A percentile compares a stretch with the other conserved stretches of the same genome.
phyloP scores from a whole-genome alignment of 1,140 invertebrate species.

The Helicorthomorpha holstii region DNA sequence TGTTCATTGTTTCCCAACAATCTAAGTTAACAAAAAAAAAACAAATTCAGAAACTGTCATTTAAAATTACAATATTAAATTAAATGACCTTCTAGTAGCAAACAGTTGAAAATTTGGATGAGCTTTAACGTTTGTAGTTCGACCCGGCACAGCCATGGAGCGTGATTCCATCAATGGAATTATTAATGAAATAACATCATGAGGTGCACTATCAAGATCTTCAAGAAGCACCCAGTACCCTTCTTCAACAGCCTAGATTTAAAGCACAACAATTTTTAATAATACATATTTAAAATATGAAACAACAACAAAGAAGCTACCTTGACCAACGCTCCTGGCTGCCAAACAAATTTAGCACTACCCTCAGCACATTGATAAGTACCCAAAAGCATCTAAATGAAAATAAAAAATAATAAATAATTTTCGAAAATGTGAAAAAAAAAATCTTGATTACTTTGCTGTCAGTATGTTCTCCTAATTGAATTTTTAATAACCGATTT shows the following conservation, averaged over 20 bases:
- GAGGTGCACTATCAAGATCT: constrained; percentile 83
- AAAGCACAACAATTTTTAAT: constrained; percentile 7
- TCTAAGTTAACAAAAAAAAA: constrained; percentile 22
- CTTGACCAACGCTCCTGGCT: constrained; percentile 73
- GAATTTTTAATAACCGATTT: constrained; percentile 51
- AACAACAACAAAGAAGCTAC: constrained; percentile 22
- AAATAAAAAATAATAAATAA: neutral
- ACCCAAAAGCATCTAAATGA: constrained; percentile 44
- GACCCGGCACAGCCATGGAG: constrained; percentile 66
- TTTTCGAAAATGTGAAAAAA: neutral
- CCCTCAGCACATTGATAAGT: constrained; percentile 90
- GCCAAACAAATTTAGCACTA: constrained; percentile 94
- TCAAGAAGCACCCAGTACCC: constrained; percentile 89
- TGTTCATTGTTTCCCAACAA: constrained; percentile 41
- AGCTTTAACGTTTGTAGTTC: constrained; percentile 56
- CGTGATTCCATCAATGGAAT: constrained; percentile 67
- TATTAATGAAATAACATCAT: constrained; percentile 79
- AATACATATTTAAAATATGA: neutral
- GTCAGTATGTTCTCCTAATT: constrained; percentile 95
- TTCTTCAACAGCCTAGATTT: constrained; percentile 54
- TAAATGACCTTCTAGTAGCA: constrained; percentile 56
- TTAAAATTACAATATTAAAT: constrained; percentile 3
- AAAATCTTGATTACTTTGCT: constrained; percentile 40
- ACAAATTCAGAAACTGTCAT: no score
- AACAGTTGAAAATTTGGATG: constrained; percentile 78